phyloP scores from a whole-genome alignment of 53 echinoderm and acorn worm genomes.

The Arbacia lixula region DNA sequence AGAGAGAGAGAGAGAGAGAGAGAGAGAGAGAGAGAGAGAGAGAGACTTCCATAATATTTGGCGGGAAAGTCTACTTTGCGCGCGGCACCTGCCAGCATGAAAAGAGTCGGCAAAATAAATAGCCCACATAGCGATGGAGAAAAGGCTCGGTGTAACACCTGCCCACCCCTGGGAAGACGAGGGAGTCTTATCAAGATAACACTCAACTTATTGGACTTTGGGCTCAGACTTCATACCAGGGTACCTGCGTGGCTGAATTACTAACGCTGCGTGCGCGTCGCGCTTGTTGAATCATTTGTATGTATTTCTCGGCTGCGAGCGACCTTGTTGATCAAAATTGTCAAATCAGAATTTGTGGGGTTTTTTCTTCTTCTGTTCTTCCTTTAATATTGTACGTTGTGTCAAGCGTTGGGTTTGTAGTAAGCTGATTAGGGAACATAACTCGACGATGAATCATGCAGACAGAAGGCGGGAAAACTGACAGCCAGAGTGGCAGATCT shows the following conservation, averaged over 20 bases:
- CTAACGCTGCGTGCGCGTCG: neutral
- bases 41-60: too few relatives aligned
- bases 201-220: slow-evolving; percentile 35
- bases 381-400: too few relatives aligned
- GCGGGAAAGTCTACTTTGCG: slow-evolving; percentile 22
- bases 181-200: slow-evolving; percentile 43
- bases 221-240: neutral
- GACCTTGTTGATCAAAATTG: too few relatives aligned
- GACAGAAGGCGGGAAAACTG: too few relatives aligned
- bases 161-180: slow-evolving; percentile 57
- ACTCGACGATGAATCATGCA: too few relatives aligned
- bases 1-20: neutral
- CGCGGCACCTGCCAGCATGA: slow-evolving; percentile 3
- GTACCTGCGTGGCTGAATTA: slow-evolving; percentile 11
- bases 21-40: neutral
- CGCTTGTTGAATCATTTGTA: too few relatives aligned
- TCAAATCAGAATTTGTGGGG: too few relatives aligned
- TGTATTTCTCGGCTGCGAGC: too few relatives aligned
- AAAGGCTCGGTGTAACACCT: slow-evolving; percentile 24
- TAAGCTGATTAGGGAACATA: too few relatives aligned
- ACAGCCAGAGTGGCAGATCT: too few relatives aligned
- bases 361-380: too few relatives aligned
- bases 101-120: slow-evolving; percentile 15
- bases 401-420: too few relatives aligned
- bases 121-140: slow-evolving; percentile 25